A percentile compares a stretch with the other conserved stretches of the same genome.
Evolutionary conservation across 2,888 invertebrate genomes (phyloP).

Genomic region (Scaptomyza polygonia): DNA sequence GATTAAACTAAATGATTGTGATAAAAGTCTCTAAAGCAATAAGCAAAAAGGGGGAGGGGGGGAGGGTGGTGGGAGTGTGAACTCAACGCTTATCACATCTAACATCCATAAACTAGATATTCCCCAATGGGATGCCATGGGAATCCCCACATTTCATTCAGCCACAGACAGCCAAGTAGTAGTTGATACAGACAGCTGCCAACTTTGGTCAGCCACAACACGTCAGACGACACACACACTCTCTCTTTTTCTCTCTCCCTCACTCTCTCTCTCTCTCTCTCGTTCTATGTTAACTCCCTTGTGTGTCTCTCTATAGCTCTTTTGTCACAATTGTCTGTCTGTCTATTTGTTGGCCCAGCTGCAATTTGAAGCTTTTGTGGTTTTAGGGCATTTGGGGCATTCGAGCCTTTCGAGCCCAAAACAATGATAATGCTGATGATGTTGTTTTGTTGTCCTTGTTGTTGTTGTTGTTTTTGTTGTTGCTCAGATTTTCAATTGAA

Average conservation of each 20-base stretch:
- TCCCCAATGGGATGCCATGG: constrained; percentile 31
- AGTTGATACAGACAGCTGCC: constrained; percentile 6
- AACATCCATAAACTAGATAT: constrained; percentile 9
- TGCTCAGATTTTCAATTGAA: constrained; percentile 62
- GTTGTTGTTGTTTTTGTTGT: constrained; percentile 41
- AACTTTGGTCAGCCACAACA: constrained; percentile 17
- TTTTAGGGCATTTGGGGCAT: constrained; percentile 27
- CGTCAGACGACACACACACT: not conserved
- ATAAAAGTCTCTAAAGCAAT: constrained; percentile 5
- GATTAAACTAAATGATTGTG: constrained; percentile 4
- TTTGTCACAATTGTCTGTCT: constrained; percentile 33
- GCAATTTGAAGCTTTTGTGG: constrained; percentile 72
- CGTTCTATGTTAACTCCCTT: not conserved
- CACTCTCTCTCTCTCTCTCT: not conserved
- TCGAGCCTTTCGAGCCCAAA: constrained; percentile 41
- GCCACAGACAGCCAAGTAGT: not conserved
- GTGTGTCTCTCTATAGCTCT: no score
- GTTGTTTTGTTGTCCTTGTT: constrained; percentile 1
- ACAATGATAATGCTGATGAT: constrained; percentile 40
- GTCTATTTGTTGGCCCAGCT: constrained; percentile 60
- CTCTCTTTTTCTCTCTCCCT: not conserved
- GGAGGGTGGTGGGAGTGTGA: no score
- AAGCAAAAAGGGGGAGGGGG: not conserved
- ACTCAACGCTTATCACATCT: constrained; percentile 29
- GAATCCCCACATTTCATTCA: not conserved